A percentile compares a stretch with the other conserved stretches of the same genome.
These are phyloP conservation scores for Zygogramma bicolorata DNA, from an alignment of 2,888 invertebrate genomes.

Conservation along the genomic window DNA sequence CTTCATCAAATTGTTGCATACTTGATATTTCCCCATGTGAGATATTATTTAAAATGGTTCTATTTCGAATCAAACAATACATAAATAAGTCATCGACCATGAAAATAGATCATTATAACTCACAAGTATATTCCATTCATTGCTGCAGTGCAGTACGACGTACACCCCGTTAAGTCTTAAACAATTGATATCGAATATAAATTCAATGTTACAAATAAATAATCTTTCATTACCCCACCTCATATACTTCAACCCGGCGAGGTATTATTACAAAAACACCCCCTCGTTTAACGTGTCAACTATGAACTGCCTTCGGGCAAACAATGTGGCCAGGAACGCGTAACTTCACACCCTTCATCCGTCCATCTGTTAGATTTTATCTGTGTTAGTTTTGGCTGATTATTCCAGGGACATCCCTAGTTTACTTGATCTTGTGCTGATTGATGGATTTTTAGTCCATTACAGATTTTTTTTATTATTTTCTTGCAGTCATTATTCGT, in stretches of 20 bases:
- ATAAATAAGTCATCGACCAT: too few relatives aligned
- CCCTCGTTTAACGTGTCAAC: conserved; percentile 42
- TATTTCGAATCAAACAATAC: too few relatives aligned
- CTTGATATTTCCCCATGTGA: too few relatives aligned
- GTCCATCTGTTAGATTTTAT: conserved; percentile 53
- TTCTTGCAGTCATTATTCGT: neutral
- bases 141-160: neutral
- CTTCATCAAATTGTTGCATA: too few relatives aligned
- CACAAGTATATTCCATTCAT: too few relatives aligned
- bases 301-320: conserved; percentile 43
- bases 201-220: neutral
- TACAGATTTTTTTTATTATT: neutral
- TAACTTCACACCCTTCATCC: conserved; percentile 50
- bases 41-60: too few relatives aligned
- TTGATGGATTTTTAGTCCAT: neutral
- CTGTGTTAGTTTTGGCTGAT: conserved; percentile 24
- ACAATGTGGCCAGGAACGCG: conserved; percentile 55
- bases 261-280: conserved; percentile 21
- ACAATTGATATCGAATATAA: neutral
- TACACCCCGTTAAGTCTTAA: neutral
- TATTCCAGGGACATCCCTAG: neutral
- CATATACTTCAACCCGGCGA: neutral
- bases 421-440: neutral
- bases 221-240: neutral
- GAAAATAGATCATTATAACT: too few relatives aligned